Evolutionary conservation across 1,140 invertebrate species (phyloP), one percentile per base, ranked within the genome.

Genomic region (Lanistes nyassanus): DNA sequence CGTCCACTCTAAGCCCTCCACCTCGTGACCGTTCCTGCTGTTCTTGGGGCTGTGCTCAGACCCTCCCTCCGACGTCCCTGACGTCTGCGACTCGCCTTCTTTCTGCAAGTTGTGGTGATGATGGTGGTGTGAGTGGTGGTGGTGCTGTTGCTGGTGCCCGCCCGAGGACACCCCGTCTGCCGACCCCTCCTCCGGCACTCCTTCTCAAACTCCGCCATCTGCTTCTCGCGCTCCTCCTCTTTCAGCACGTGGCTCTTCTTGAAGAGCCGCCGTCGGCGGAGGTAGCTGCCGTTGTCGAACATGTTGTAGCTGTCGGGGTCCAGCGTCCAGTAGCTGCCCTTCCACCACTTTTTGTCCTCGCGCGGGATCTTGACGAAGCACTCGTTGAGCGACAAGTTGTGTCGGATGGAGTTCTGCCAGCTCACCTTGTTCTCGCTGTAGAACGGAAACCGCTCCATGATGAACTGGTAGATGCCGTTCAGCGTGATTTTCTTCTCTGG

Each of bases 391-490:
- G 90, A 91, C 58, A 91, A 81, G 81, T 91, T 91, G 80, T 91
- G 91, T 13, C 91, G 85, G 34, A 91, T 91, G 34, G 89, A 91
- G 82, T 91, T 91, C 83, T 91, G 88, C 88, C 88, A 89, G 6
- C 88, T 74, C 81, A 88, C 87, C 74, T 88, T 89, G 74, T 89
- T 98, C 87, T 99, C 96, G n/a, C 97, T 91, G 88, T 99, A 99
- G 86, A 98, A 99, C 0, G 97, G 97, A 87, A 99, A 99, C 5
- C 95, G 91, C 80, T 98, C 97, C 94, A 99, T 99, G 78, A 99
- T 99, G 86, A 97, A 99, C 89, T 98, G 95, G 87, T 99, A 99
- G 84, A 99, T 99, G 11, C 97, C 97, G 86, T 98, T 98, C 0
- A 99, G 91, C 0, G 98, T 99, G 68, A 99, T 94, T 84, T 96